Evolutionary conservation across 2,888 invertebrate species (phyloP).

Genomic region (Crepidodera aurea): DNA sequence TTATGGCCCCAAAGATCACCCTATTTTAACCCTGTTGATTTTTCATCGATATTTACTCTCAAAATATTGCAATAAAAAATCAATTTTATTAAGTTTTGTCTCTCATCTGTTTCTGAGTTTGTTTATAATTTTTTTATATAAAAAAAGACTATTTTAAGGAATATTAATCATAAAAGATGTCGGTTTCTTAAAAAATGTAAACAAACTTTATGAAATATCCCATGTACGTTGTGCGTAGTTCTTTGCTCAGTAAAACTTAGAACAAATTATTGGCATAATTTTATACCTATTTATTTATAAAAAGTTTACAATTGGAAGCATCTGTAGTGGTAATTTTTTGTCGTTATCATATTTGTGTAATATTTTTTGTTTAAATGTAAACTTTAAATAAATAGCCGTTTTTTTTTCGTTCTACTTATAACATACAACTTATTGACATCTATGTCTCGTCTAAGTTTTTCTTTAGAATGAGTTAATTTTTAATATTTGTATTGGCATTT

Average conservation of each 20-base stretch:
- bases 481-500: constrained; percentile 49
- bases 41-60: no score
- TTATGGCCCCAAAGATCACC: no score
- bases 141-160: background rate
- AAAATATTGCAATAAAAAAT: no score
- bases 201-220: no score
- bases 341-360: constrained; percentile 14
- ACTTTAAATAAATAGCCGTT: constrained; percentile 55
- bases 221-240: background rate
- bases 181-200: no score
- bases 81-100: no score
- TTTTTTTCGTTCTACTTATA: constrained; percentile 54
- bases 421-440: constrained; percentile 57
- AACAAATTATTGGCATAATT: constrained; percentile 59
- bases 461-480: constrained; percentile 56
- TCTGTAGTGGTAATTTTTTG: constrained; percentile 29
- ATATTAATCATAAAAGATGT: no score
- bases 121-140: background rate
- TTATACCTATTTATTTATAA: constrained; percentile 51
- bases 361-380: constrained; percentile 42
- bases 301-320: constrained; percentile 51
- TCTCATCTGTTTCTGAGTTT: no score
- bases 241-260: background rate
- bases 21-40: no score
- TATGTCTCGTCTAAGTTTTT: constrained; percentile 54